Conservation (phyloP, 2,888 invertebrate species). For the Sympetrum striolatum region DNA sequence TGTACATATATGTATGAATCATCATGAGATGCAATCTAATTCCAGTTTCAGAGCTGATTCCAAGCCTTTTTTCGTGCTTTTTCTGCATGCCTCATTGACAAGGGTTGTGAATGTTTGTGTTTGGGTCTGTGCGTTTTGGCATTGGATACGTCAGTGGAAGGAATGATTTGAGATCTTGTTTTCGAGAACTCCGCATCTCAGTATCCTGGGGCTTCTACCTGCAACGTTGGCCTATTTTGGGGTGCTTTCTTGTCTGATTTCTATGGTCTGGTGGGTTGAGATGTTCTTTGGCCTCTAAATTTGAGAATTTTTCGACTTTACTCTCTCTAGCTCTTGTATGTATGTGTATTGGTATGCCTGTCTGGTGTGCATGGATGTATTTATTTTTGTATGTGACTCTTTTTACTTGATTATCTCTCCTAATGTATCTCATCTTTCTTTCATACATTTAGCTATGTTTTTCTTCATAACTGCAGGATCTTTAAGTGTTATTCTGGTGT, state of each 20-base stretch:
- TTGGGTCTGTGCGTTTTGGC: slow-evolving; percentile 5
- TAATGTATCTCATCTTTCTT: not conserved
- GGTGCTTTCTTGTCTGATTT: slow-evolving; percentile 27
- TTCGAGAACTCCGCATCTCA: slow-evolving; percentile 18
- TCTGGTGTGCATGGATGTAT: slow-evolving; percentile 22
- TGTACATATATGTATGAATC: not conserved
- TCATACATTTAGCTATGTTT: slow-evolving; percentile 5
- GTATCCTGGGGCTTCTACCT: slow-evolving; percentile 35
- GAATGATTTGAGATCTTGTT: slow-evolving; percentile 6
- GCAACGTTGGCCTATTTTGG: slow-evolving; percentile 11
- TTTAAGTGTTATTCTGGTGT: slow-evolving; percentile 22
- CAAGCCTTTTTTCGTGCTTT: slow-evolving; percentile 36
- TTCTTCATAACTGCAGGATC: slow-evolving; percentile 37
- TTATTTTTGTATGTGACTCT: not conserved
- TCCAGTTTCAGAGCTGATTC: slow-evolving; percentile 32
- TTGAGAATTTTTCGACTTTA: not conserved
- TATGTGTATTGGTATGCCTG: slow-evolving; percentile 13
- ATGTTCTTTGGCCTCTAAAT: slow-evolving; percentile 2
- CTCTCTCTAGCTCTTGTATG: not conserved
- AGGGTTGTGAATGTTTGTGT: slow-evolving; percentile 13
- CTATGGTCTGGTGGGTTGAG: not conserved
- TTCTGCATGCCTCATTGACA: slow-evolving; percentile 24
- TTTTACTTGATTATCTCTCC: not conserved
- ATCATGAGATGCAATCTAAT: slow-evolving; percentile 7
- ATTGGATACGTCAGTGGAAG: not conserved